These are phyloP conservation scores for Lucilia cuprina DNA, from an alignment of 1,140 invertebrate species.

Conservation along the genomic window DNA sequence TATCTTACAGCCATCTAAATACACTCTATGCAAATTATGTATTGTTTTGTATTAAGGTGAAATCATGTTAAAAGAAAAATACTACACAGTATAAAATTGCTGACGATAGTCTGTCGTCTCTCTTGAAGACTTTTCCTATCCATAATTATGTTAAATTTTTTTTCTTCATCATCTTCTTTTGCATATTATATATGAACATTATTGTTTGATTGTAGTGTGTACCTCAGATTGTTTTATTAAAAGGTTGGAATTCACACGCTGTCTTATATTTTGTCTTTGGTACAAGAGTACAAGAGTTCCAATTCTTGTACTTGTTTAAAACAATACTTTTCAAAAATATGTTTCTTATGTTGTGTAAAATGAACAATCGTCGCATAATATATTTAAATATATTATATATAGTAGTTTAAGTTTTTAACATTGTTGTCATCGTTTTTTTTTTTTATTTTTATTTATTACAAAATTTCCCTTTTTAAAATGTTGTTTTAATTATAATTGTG, in stretches of 20 bases:
- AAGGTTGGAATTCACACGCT: not conserved
- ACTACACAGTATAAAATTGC: not conserved
- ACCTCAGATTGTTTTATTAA: not conserved
- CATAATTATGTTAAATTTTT: not conserved
- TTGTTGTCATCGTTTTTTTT: not conserved
- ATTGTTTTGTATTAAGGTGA: not conserved
- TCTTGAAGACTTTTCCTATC: not conserved
- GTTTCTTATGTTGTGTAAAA: no score
- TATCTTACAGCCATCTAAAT: not conserved
- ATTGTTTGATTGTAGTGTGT: not conserved
- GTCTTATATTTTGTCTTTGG: not conserved
- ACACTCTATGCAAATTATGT: not conserved
- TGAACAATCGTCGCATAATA: no score
- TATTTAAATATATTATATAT: no score
- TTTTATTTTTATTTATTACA: not conserved
- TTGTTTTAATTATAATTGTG: not conserved
- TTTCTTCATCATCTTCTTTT: not conserved
- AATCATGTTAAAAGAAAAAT: not conserved
- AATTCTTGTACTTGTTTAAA: not conserved
- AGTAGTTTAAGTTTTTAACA: not conserved
- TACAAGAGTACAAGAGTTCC: not conserved
- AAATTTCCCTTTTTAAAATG: conserved; percentile 21
- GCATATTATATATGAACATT: not conserved
- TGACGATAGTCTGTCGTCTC: not conserved
- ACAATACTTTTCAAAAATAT: no score